Evolutionary conservation across 1,140 invertebrate species (phyloP), one percentile per base, ranked within the genome.

Genomic region (Pissodes strobi): DNA sequence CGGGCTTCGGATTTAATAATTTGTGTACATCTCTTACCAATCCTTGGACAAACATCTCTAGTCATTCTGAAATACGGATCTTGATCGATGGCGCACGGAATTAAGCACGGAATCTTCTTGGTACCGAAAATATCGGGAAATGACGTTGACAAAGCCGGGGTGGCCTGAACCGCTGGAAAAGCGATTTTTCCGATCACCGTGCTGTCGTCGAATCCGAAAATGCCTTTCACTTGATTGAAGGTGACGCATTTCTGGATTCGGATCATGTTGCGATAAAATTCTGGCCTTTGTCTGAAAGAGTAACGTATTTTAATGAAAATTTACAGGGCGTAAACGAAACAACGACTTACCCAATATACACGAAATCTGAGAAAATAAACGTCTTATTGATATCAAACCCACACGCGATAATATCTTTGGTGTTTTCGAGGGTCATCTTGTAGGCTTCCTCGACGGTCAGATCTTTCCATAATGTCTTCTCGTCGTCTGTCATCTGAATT

Each of bases 41-140:
- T 80, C 58, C 87, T 87, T 0, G 96, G 95, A 0, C 96, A 93
- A 15, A 98, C 94, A 81, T 99, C 97, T 61, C 97, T 84, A 0
- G 95, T 96, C 96, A 99, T 98, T 57, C 97, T 85, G 79, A 99
- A 99, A 79, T 99, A 99, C 0, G 97, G 97, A 82, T 99, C 97
- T 85, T 99, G 98, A 85, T 99, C 98, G 73, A 99, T 99, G 22
- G 95, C 98, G 82, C 97, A 99, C 0, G 97, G 97, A 67, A 99
- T 97, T 1, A 99, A 82, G 75, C 95, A 98, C 3, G 90, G 91
- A 52, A 95, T 83, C 76, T 95, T 92, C 51, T 87, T 88, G 53
- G 87, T 83, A 1, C 84, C 88, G 79, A 99, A 99, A 69, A 99
- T 95, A 55, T 91, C 88, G 0, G 97, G 97, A 81, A 99, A 99